phyloP scores from a whole-genome alignment of 2,797 vertebrate genomes.

The Lagodon rhomboides region DNA sequence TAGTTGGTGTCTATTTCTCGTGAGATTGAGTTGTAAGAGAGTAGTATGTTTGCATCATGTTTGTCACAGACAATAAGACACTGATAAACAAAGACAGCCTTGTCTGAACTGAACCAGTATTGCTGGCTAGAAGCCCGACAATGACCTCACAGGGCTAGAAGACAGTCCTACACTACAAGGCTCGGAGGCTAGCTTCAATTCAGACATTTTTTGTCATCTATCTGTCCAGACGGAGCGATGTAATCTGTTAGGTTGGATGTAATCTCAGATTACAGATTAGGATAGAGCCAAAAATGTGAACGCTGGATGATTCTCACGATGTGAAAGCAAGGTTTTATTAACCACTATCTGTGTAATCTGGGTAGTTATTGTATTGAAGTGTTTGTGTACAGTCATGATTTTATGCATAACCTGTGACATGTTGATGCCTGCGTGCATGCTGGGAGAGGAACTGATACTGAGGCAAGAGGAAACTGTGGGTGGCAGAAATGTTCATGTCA shows the following conservation, averaged over 20 bases:
- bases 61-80: conserved; percentile 37
- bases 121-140: conserved; percentile 16
- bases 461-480: conserved; percentile 64
- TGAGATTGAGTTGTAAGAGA: conserved; percentile 26
- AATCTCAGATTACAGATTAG: conserved; percentile 71
- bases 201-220: conserved; percentile 20
- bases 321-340: conserved; percentile 34
- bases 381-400: conserved; percentile 18
- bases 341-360: conserved; percentile 7
- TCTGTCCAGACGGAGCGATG: conserved; percentile 36
- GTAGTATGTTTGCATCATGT: conserved; percentile 34
- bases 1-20: conserved; percentile 19
- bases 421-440: background rate
- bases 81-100: conserved; percentile 54
- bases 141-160: conserved; percentile 32
- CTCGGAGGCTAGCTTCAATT: background rate
- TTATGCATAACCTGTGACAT: conserved; percentile 33
- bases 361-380: conserved; percentile 1
- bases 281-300: conserved; percentile 34
- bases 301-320: conserved; percentile 3
- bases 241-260: conserved; percentile 56
- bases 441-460: conserved; percentile 62
- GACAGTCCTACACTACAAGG: conserved; percentile 6
- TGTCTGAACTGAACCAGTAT: conserved; percentile 38
- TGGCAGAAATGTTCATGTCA: conserved; percentile 43